Base-by-base conservation (phyloP, 2,888 invertebrate species). In the Brachyptera risi region DNA sequence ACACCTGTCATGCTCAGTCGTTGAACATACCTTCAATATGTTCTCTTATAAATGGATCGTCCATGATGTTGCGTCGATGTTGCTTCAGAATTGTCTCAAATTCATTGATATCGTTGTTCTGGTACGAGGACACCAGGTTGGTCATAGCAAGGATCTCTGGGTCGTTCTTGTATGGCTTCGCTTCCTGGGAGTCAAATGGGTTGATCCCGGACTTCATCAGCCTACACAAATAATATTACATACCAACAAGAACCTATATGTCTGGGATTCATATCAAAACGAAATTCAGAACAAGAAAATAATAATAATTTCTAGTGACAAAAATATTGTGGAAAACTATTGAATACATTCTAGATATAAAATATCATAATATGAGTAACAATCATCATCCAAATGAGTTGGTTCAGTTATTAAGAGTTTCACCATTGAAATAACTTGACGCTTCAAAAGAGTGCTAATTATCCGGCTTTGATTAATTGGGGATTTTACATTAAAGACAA, bases 121-220 rank as follows among this genome's bases (percentile, higher is more conserved):
- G 97, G 77, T 97, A 98, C 15, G 96, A 92, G 74, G 86, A 90
- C 60, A 99, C 98, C 70, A 99, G 81, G 78, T 98, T 96, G 4
- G 98, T 99, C 97, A 99, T 98, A 15, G 98, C 98, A 68, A 98
- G 80, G 70, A 99, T 98, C 78, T 99, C 98, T 0, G 97, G 96
- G 79, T 99, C 98, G 75, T 98, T 98, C 78, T 97, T 98, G 75
- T 99, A 99, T 0, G 99, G 98, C 74, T 99, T 99, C 0, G 98
- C 98, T 79, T 99, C 99, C 80, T 99, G 98, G 0, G 97, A 97
- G 78, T 99, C 99, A 76, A 99, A 99, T 0, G 99, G 99, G 79
- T 99, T 99, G 67, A 99, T 99, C 37, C 96, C 97, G 3, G 97
- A 98, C 75, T 98, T 97, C 96, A 98, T 99, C 67, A 98, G 80